A percentile compares a stretch with the other conserved stretches of the same genome.
Conservation (phyloP, 2,888 invertebrate genomes). For the Cistogaster globosa region DNA sequence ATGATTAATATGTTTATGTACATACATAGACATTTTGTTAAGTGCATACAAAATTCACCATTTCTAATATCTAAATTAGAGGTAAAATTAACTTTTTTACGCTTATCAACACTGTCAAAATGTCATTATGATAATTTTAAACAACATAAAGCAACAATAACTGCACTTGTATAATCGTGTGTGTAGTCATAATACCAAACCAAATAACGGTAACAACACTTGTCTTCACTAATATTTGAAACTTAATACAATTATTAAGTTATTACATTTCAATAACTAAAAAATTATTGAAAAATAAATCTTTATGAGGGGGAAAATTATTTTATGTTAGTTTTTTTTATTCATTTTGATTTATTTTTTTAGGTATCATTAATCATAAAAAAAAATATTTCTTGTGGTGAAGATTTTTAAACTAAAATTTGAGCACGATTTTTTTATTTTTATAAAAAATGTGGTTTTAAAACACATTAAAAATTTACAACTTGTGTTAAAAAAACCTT, state of each 20-base stretch:
- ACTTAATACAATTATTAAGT: too few species aligned
- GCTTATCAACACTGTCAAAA: background rate
- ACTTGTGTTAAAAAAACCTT: constrained; percentile 18
- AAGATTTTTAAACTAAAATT: constrained; percentile 30
- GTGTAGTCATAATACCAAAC: background rate
- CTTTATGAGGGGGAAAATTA: background rate
- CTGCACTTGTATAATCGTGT: background rate
- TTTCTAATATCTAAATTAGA: too few species aligned
- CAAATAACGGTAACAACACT: background rate
- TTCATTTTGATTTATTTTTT: background rate
- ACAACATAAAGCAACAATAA: background rate
- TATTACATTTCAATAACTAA: background rate
- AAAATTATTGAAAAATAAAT: background rate
- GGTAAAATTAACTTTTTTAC: background rate
- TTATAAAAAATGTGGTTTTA: constrained; percentile 27
- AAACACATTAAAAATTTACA: constrained; percentile 41
- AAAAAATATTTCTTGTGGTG: constrained; percentile 18
- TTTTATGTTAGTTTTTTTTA: too few species aligned
- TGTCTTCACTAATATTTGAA: background rate
- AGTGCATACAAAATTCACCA: too few species aligned
- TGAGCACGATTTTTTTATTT: constrained; percentile 8
- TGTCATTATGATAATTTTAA: background rate
- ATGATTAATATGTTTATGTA: too few species aligned
- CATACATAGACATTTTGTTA: background rate
- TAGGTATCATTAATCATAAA: constrained; percentile 48